Conservation (phyloP, 2,797 vertebrate species). For the Poecilia gillii region DNA sequence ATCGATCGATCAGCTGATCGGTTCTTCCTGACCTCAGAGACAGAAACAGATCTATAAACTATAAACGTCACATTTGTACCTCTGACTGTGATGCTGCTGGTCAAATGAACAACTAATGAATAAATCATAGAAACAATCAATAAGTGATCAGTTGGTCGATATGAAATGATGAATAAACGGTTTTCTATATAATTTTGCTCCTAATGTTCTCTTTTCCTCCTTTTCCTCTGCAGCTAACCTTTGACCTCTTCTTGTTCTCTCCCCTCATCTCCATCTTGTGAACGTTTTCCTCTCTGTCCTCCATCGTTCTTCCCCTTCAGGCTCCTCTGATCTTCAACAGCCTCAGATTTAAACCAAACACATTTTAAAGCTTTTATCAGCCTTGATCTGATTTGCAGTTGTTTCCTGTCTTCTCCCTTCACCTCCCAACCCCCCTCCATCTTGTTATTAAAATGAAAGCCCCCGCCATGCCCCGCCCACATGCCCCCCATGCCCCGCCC, state of each 20-base stretch:
- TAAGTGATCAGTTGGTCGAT: too few species aligned
- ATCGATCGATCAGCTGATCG: too few species aligned
- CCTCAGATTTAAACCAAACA: not conserved
- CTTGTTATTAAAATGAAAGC: conserved; percentile 63
- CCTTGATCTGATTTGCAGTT: conserved; percentile 56
- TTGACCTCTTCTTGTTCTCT: conserved; percentile 26
- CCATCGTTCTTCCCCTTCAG: conserved; percentile 17
- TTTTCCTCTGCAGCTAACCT: conserved; percentile 52
- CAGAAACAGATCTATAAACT: too few species aligned
- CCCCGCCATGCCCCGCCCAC: conserved; percentile 1
- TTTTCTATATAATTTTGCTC: not conserved
- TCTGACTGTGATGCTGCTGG: too few species aligned
- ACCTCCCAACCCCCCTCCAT: conserved; percentile 44
- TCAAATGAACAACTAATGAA: too few species aligned
- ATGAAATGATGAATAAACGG: not conserved
- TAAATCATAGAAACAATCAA: too few species aligned
- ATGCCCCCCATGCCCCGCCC: not conserved
- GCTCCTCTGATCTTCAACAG: conserved; percentile 14
- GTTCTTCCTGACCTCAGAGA: too few species aligned
- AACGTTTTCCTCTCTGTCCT: conserved; percentile 47
- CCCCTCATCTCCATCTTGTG: conserved; percentile 21
- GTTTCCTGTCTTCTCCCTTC: conserved; percentile 67
- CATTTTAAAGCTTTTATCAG: conserved; percentile 21
- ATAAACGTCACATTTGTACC: too few species aligned
- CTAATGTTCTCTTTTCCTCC: conserved; percentile 36